Conservation (phyloP, 1,140 invertebrate genomes). For the Stegodyphus dumicola region DNA sequence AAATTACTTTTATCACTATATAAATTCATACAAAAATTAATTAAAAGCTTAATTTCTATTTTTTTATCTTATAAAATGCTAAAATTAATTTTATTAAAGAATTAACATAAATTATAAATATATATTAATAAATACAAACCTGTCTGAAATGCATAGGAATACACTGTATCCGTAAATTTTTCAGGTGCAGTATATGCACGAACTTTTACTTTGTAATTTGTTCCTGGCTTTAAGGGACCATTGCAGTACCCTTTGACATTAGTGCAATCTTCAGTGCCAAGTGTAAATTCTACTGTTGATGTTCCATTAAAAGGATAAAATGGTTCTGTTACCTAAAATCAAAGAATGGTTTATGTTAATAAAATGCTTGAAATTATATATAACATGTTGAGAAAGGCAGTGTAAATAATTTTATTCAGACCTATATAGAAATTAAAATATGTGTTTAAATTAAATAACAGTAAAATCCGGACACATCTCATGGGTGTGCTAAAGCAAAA, state of each 20-base stretch:
- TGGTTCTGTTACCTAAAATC: constrained; percentile 76
- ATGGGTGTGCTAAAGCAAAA: no score
- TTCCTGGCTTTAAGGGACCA: constrained; percentile 88
- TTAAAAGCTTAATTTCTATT: neutral
- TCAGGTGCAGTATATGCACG: constrained; percentile 90
- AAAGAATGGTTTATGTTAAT: neutral
- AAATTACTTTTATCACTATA: no score
- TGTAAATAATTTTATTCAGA: no score
- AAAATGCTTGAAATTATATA: no score
- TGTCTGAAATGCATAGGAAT: constrained; percentile 86
- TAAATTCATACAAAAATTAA: no score
- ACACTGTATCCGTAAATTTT: constrained; percentile 92
- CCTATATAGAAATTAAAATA: no score
- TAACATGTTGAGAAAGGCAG: no score
- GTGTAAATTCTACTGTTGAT: constrained; percentile 83
- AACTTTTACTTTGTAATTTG: constrained; percentile 91
- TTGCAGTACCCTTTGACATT: constrained; percentile 80
- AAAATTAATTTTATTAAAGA: neutral
- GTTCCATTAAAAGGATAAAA: constrained; percentile 88
- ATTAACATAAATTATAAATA: neutral
- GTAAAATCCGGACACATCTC: no score
- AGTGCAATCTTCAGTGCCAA: constrained; percentile 84
- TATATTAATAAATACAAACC: constrained; percentile 10
- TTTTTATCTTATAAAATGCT: neutral
- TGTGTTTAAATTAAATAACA: no score